Conservation (phyloP, 1,140 invertebrate species). For the Aphidius ervi region DNA sequence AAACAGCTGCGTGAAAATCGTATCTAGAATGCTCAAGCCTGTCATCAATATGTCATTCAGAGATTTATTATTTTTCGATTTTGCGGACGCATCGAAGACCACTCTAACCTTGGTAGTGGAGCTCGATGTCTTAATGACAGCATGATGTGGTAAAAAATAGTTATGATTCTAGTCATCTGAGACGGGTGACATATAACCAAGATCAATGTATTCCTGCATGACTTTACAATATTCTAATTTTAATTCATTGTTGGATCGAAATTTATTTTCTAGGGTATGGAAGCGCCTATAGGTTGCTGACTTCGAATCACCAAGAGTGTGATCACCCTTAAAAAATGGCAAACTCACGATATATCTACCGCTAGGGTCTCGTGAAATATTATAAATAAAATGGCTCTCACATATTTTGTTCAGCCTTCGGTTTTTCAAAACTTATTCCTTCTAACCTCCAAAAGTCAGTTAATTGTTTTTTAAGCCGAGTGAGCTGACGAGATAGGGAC, state of each 20-base stretch:
- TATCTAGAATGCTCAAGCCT: conserved; percentile 33
- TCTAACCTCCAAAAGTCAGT: too few relatives aligned
- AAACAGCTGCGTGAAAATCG: conserved; percentile 16
- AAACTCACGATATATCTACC: conserved; percentile 18
- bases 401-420: conserved; percentile 1
- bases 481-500: background rate
- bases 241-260: too few relatives aligned
- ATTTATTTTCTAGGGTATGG: too few relatives aligned
- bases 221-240: too few relatives aligned
- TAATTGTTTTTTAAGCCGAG: background rate
- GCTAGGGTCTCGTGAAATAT: conserved; percentile 1
- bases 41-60: conserved; percentile 37
- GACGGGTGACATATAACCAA: too few relatives aligned
- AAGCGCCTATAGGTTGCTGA: conserved; percentile 14
- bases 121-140: too few relatives aligned
- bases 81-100: too few relatives aligned
- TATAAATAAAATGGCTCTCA: conserved; percentile 18
- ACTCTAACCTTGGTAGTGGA: too few relatives aligned
- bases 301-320: conserved; percentile 19
- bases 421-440: conserved; percentile 2
- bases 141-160: too few relatives aligned
- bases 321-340: conserved; percentile 14
- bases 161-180: too few relatives aligned
- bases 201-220: too few relatives aligned
- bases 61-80: too few relatives aligned